Percentiles rank a stretch among this genome's conserved stretches.
phyloP scores from a whole-genome alignment of 2,888 invertebrate genomes.

The Eurytoma californica region DNA sequence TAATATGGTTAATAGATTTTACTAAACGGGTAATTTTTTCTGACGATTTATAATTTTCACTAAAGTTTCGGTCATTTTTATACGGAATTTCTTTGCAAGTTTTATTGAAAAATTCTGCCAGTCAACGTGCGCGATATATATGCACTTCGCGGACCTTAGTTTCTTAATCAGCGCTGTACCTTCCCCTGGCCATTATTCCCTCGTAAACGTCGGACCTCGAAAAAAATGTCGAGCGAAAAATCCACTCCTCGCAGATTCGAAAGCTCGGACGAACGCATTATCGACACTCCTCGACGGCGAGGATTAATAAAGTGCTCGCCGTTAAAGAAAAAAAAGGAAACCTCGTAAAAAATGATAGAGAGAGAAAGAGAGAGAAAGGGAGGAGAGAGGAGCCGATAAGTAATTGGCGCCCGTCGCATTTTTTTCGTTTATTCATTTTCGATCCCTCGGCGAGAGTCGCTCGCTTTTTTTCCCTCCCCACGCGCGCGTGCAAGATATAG shows the following conservation, averaged over 20 bases:
- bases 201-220: no score
- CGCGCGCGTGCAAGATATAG: background rate
- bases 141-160: no score
- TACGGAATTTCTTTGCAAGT: no score
- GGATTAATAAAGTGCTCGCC: conserved; percentile 18
- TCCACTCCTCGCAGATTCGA: background rate
- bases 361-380: background rate
- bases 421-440: conserved; percentile 46
- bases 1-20: no score
- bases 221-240: no score
- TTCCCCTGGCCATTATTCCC: no score
- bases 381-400: conserved; percentile 33
- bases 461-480: background rate
- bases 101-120: no score
- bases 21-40: no score
- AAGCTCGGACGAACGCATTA: background rate
- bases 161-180: no score
- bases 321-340: background rate
- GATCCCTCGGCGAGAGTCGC: conserved; percentile 15
- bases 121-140: no score
- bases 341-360: background rate
- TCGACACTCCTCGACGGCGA: conserved; percentile 3
- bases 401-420: conserved; percentile 43
- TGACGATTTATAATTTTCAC: no score
- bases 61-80: no score